These are phyloP conservation scores for Nemapogon koenigi DNA, from an alignment of 2,888 invertebrate genomes.

Conservation along the genomic window DNA sequence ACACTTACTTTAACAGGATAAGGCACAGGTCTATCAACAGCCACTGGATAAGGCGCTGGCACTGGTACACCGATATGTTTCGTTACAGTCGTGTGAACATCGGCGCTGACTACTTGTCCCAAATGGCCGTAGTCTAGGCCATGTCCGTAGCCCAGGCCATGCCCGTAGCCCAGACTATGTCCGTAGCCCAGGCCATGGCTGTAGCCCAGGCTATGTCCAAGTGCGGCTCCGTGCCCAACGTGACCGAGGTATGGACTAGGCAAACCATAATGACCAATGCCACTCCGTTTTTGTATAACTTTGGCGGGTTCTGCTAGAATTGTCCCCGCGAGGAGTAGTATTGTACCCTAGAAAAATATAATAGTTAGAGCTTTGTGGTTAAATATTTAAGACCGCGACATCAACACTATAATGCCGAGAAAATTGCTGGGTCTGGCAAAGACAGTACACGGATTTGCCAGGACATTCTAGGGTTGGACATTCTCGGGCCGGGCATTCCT, in stretches of 20 bases:
- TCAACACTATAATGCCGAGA: too few species aligned
- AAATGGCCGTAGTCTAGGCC: conserved; percentile 14
- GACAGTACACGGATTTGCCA: too few species aligned
- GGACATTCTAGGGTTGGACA: too few species aligned
- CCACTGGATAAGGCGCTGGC: conserved; percentile 54
- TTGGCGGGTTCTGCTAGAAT: conserved; percentile 51
- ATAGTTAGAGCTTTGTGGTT: too few species aligned
- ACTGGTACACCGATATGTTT: conserved; percentile 56
- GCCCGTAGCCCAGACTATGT: conserved; percentile 17
- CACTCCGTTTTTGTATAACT: conserved; percentile 51
- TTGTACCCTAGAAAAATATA: conserved; percentile 36
- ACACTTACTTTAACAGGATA: conserved; percentile 43
- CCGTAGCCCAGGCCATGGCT: conserved; percentile 20
- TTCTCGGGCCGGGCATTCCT: too few species aligned
- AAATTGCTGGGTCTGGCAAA: too few species aligned
- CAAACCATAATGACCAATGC: conserved; percentile 40
- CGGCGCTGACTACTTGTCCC: conserved; percentile 44
- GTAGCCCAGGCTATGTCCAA: conserved; percentile 17
- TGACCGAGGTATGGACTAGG: conserved; percentile 21
- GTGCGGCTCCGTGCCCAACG: conserved; percentile 14
- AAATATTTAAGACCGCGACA: too few species aligned
- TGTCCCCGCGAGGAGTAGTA: conserved; percentile 38
- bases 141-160: conserved; percentile 14
- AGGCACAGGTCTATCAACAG: conserved; percentile 53
- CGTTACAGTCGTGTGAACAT: conserved; percentile 56